Evolutionary conservation across 1,140 invertebrate species (phyloP), one percentile per base, ranked within the genome.

Genomic region (Cydia fagiglandana): DNA sequence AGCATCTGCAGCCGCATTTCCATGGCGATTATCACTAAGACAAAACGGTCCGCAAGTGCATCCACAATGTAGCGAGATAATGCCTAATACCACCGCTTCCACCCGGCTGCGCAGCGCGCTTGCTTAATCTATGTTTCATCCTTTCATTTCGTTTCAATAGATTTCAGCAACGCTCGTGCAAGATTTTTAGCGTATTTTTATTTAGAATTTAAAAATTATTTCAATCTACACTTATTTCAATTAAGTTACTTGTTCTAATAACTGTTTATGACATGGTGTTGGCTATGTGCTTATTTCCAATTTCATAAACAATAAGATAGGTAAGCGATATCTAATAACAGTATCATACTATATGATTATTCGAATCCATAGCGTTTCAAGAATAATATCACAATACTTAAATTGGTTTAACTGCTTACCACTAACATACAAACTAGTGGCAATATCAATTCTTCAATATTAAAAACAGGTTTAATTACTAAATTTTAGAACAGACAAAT

Each of bases 31-130:
- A 61, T 61, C 56, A 61, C 17, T 61, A 12, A 61, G 56, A 61
- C 56, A 61, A 61, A 61, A 61, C 56, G n/a, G 56, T 61, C 20
- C 56, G 56, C 56, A 61, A 70, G 66, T 70, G 66, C 66, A 70
- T 10, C 34, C 66, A 70, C 30, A 45, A 41, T 41, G 66, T 41
- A 70, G 66, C 34, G 17, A 38, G 66, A 70, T 70, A 70, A 70
- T 41, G 66, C 66, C 66, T 38, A 70, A 70, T 70, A 70, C 45
- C 66, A 34, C 66, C 15, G 66, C 30, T 70, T 70, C 38, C 66
- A 70, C 66, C 34, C 66, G 66, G 34, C 66, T 6, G 66, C 5
- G 66, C 34, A 41, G 66, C 34, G 34, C 30, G 66, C 34, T 70
- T 70, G 30, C 66, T 70, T 70, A 38, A 70, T 70, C 66, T 70